Evolutionary conservation across 2,888 invertebrate species (phyloP).

Genomic region (Cynaeus angustus): DNA sequence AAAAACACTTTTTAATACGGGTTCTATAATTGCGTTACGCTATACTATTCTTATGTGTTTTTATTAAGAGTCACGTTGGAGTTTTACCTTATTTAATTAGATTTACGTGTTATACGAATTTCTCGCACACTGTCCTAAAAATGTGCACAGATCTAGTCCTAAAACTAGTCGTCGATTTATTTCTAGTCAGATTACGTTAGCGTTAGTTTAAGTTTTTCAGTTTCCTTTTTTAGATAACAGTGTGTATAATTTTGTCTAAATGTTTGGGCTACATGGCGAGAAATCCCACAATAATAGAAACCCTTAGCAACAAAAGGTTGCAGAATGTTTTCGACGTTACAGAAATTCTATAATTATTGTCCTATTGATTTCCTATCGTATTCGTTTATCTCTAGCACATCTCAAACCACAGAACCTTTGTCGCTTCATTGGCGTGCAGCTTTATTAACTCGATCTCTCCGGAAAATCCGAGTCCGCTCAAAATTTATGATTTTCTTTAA

Average conservation of each 20-base stretch:
- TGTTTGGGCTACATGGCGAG: constrained; percentile 54
- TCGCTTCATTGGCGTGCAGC: constrained; percentile 46
- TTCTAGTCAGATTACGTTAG: constrained; percentile 25
- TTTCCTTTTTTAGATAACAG: constrained; percentile 46
- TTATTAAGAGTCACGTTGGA: constrained; percentile 62
- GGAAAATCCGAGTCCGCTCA: not conserved
- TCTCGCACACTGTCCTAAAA: constrained; percentile 43
- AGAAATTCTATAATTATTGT: constrained; percentile 64
- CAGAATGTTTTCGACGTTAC: constrained; percentile 60
- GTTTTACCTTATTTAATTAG: constrained; percentile 54
- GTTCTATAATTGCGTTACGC: constrained; percentile 68
- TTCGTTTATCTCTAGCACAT: constrained; percentile 63
- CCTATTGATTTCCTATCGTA: constrained; percentile 64
- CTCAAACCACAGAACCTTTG: constrained; percentile 55
- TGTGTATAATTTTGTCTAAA: constrained; percentile 52
- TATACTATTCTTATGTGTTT: constrained; percentile 65
- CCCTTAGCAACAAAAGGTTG: constrained; percentile 55
- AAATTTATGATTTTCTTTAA: constrained; percentile 18
- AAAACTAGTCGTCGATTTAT: constrained; percentile 23
- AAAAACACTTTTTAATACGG: constrained; percentile 67
- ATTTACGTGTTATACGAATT: constrained; percentile 24
- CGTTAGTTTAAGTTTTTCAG: constrained; percentile 3
- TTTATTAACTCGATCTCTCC: constrained; percentile 39
- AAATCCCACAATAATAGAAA: constrained; percentile 51
- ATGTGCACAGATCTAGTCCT: constrained; percentile 27